Evolutionary conservation across 2,113 vertebrate species (phyloP), one percentile per base, ranked within the genome.

Genomic region (Theristicus caerulescens): DNA sequence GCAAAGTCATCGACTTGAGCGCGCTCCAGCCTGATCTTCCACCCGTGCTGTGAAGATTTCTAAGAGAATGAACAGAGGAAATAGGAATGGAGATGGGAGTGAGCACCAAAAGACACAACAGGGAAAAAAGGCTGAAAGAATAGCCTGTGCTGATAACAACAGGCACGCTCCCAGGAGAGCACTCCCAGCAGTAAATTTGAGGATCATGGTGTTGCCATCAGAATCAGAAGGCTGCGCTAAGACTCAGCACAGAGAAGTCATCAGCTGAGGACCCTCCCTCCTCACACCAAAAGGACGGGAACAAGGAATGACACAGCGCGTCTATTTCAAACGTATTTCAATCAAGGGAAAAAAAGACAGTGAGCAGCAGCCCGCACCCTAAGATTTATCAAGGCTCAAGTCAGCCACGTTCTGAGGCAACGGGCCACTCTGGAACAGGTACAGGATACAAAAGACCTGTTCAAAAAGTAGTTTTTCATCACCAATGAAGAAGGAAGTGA

Each of bases 1-100:
- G 62, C 6, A 4, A 65, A 71, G 36, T 4, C 24, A 51, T 4
- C 1, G 0, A 19, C 34, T 24, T 5, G 6, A 82, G 9, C 0
- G 0, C 19, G 44, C 86, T 73, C 67, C 64, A 89, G 46, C 12
- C 34, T 2, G 0, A 71, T 27, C 12, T 69, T 61, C 44, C 38
- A 61, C 26, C 69, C 0, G 0, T 19, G 14, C 51, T 54, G 27
- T 5, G 18, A 65, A n/a, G 19, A 38, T 22, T 77, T 70, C 19
- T 29, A 55, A 46, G 69, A 32, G 64, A 91, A 83, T 3, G 16
- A 80, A 70, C 1, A 17, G 62, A 52, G 9, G 8, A 51, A 81
- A 49, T 1, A 24, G 24, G 47, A n/a, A 49, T 26, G 46, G 64
- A 62, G 73, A 91, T 5, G 5, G 26, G 17, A 71, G 4, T 42